Conservation (phyloP, 2,888 invertebrate species). For the Cephus pygmeus region DNA sequence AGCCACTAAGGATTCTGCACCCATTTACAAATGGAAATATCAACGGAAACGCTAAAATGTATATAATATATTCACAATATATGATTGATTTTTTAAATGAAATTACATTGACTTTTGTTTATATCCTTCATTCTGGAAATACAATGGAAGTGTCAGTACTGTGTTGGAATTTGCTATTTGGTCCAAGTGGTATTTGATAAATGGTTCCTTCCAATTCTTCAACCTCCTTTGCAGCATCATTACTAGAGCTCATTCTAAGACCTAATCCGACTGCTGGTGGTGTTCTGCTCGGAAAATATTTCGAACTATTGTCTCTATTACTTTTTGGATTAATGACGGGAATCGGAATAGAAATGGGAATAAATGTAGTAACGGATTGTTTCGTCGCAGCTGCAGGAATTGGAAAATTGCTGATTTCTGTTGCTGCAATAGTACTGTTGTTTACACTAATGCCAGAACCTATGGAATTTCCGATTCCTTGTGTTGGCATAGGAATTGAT, state of each 20-base stretch:
- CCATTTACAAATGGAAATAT: conserved; percentile 84
- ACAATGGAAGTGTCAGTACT: conserved; percentile 9
- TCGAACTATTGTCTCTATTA: conserved; percentile 16
- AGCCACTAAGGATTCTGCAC: conserved; percentile 76
- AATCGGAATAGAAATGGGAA: no score
- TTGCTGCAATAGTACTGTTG: no score
- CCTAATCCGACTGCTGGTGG: conserved; percentile 28
- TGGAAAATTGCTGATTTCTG: no score
- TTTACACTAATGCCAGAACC: no score
- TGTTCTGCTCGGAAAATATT: conserved; percentile 31
- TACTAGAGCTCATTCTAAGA: not conserved
- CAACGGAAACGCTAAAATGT: conserved; percentile 78
- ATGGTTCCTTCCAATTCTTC: conserved; percentile 11
- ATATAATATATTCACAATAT: conserved; percentile 9
- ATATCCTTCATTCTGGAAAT: conserved; percentile 18
- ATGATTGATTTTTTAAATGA: conserved; percentile 4
- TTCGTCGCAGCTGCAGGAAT: no score
- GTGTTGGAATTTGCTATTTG: conserved; percentile 15
- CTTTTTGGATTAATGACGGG: conserved; percentile 8
- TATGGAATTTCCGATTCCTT: not conserved
- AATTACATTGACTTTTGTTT: conserved; percentile 16
- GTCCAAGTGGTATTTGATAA: conserved; percentile 4
- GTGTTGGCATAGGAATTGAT: conserved; percentile 11
- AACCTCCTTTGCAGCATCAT: not conserved
- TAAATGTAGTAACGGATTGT: no score